Conservation (phyloP, 2,797 vertebrate species). For the Bufotes viridis region DNA sequence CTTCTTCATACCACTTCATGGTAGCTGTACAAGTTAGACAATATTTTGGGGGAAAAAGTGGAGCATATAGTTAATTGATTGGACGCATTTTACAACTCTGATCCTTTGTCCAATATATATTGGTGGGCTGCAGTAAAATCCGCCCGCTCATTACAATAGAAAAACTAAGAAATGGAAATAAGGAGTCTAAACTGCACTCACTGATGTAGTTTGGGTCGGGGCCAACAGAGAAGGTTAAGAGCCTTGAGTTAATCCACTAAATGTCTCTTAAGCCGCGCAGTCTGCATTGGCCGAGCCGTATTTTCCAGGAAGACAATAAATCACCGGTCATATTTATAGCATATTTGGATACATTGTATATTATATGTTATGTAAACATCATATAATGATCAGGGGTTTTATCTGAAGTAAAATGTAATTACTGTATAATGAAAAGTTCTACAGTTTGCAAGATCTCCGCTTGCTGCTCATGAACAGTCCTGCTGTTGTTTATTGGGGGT, state of each 20-base stretch:
- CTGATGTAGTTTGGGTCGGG: background rate
- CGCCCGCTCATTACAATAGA: background rate
- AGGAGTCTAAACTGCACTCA: background rate
- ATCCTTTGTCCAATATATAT: too few species aligned
- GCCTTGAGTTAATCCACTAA: slow-evolving; percentile 28
- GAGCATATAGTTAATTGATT: too few species aligned
- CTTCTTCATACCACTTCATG: too few species aligned
- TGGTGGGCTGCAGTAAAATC: background rate
- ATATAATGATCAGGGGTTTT: background rate
- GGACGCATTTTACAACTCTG: too few species aligned
- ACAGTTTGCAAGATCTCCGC: background rate
- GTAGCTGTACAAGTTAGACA: too few species aligned
- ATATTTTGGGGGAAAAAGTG: too few species aligned
- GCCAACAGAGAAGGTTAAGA: slow-evolving; percentile 33
- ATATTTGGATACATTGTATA: background rate
- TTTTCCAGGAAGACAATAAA: background rate
- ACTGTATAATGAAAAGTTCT: background rate
- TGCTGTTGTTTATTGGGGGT: too few species aligned
- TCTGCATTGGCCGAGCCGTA: background rate
- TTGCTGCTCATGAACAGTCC: background rate
- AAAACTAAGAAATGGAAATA: background rate
- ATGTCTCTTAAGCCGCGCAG: slow-evolving; percentile 4
- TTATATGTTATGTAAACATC: background rate
- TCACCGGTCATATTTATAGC: background rate
- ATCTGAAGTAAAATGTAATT: background rate